These are phyloP conservation scores for Daboia siamensis DNA, from an alignment of 2,113 vertebrate species.

Conservation along the genomic window DNA sequence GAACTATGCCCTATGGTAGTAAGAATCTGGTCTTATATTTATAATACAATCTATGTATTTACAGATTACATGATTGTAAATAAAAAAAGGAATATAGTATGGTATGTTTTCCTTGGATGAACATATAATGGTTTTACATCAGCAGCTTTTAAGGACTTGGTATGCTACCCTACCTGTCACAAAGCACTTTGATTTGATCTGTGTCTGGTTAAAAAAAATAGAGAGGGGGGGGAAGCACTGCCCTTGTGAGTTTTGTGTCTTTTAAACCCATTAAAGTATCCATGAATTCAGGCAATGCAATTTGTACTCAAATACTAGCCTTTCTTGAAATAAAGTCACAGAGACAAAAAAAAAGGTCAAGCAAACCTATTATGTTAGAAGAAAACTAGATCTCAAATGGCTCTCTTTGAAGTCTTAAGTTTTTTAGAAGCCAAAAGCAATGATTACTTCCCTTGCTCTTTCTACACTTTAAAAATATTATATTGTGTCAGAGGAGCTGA, in stretches of 20 bases:
- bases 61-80: neutral
- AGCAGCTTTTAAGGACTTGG: neutral
- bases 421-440: constrained; percentile 24
- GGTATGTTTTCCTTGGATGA: neutral
- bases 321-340: constrained; percentile 1
- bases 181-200: neutral
- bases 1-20: neutral
- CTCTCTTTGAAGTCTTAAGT: neutral
- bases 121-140: neutral
- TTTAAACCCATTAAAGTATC: neutral
- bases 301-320: neutral
- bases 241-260: neutral
- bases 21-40: neutral
- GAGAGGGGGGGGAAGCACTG: neutral
- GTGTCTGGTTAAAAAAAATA: neutral
- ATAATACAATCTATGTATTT: neutral
- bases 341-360: neutral
- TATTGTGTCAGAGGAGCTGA: constrained; percentile 52
- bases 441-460: constrained; percentile 9
- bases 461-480: constrained; percentile 55
- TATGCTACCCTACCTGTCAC: neutral
- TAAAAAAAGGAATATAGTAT: neutral
- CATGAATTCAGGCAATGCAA: neutral
- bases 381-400: neutral
- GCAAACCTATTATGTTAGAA: neutral